Base-by-base conservation (phyloP, 2,113 vertebrate genomes). In the Garra rufa region DNA sequence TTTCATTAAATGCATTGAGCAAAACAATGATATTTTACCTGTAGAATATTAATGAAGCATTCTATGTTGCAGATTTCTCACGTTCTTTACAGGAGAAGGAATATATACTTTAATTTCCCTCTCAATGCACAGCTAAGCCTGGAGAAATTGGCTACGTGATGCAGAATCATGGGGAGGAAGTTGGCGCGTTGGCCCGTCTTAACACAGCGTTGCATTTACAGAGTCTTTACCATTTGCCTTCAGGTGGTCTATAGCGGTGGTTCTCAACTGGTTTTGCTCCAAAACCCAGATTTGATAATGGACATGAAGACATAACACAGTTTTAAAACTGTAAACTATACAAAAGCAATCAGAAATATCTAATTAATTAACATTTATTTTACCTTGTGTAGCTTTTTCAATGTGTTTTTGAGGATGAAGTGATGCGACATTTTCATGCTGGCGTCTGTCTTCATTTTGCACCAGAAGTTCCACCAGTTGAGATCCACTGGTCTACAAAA, bases 41-140 rank as follows among this genome's bases (percentile, higher is more conserved):
- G 63, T 52, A 83, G 74, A 75, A 78, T 82, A 44, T 79, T 86
- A 85, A 87, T 83, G 69, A 44, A 57, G 81, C 78, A 34, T 85
- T 73, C 67, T 70, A 79, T 81, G 55, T 85, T 79, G 30, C 57
- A 74, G 61, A 84, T 80, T 80, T 50, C 78, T 48, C 77, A 28
- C 55, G 26, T 78, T 65, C 73, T 82, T 85, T 69, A 74, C 73
- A 85, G 65, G 50, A 78, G 65, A 78, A 77, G 83, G 73, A 59
- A 85, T 67, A 74, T 55, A 44, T 78, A 55, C 55, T 82, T 85
- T 85, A 82, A 70, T 82, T 70, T 74, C 26, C 30, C 44, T 55
- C 38, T 87, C 75, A 74, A 71, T 86, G 81, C 52, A 55, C 85
- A 73, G 63, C 73, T 82, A 59, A 78, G 21, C 61, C 78, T 57